Evolutionary conservation across 2,797 vertebrate genomes (phyloP), one percentile per base, ranked within the genome.

Genomic region (Limosa lapponica): DNA sequence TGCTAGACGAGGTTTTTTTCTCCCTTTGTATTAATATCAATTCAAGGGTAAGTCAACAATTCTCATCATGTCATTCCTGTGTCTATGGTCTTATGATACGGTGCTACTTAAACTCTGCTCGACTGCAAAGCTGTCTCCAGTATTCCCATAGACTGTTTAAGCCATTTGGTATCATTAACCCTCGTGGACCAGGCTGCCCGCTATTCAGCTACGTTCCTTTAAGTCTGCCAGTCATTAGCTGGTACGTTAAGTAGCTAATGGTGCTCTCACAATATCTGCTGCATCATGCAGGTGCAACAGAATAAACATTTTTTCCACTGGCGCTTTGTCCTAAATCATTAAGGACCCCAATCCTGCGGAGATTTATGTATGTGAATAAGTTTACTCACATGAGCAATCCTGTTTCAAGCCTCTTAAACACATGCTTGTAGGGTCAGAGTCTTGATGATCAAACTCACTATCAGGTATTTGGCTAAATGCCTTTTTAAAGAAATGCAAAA

Each of bases 171-270:
- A 73, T 93, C 92, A 94, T 97, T 96, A 97, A 93, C 94, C 95
- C 87, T 11, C 94, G 24, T 83, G 95, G 97, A 87, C 89, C 94
- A 92, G 89, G 93, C 93, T 97, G 93, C 95, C 95, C 32, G 46
- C 95, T 86, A 73, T 90, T 92, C 97, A 96, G 96, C 93, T 95
- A 94, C 94, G 48, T 96, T 98, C 97, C 97, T 98, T 92, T 62
- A 97, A 98, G 97, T 94, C 97, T 83, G 95, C 95, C 97, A 98
- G 97, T 98, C 97, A 97, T 98, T 98, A 98, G 97, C 96, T 98
- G 98, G 92, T 98, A 98, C 98, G 98, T 98, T 98, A 98, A 98
- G 98, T 98, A 97, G 96, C 98, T 98, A 98, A 98, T 98, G 98
- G 97, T 95, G 98, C 98, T 96, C 95, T 96, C 96, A 97, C 94